Base-by-base conservation (phyloP, 2,888 invertebrate species). In the Diogma glabrata region DNA sequence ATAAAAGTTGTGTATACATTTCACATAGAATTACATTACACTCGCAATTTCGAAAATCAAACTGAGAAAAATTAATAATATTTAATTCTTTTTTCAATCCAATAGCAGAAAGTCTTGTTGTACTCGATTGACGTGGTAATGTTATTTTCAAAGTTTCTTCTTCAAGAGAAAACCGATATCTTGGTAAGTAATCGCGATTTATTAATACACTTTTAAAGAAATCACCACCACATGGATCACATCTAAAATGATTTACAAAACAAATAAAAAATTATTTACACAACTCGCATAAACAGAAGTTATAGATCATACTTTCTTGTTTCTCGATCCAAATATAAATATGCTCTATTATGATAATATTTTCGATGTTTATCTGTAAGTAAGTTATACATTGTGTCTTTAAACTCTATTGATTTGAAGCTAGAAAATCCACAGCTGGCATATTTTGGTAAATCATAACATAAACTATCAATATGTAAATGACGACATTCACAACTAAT, bases 371-470 rank as follows among this genome's bases (percentile, higher is more conserved):
- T 72, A 54, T 79, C 79, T 0, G 81, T 80, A 36, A 82, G 63
- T 46, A 81, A 64, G 53, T 78, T 75, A 57, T 81, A 81, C 4
- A 78, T 78, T 0, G 76, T 78, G 16, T 75, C 74, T 20, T 76
- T 70, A 60, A 81, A 80, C 51, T 74, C 61, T 0, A 73, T 62
- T 54, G 76, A 72, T 43, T 73, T 71, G 58, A 81, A 82, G 49
- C 76, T 72, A 66, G 82, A 72, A 57, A 75, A 75, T 3, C 78
- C 77, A 56, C 82, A 82, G 23, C 75, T 76, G 0, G 81, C 80
- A 55, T 81, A 80, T 57, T 67, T 67, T 1, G 81, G 81, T 10
- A 81, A 62, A 59, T 78, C 75, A 28, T 60, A 56, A 53, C 75
- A 72, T 47, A 64, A 61, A 1, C 71, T 79, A 36, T 28, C 23